Percentiles rank a stretch among this genome's conserved stretches.
Evolutionary conservation across 2,888 invertebrate genomes (phyloP).

Genomic region (Aphidius colemani): DNA sequence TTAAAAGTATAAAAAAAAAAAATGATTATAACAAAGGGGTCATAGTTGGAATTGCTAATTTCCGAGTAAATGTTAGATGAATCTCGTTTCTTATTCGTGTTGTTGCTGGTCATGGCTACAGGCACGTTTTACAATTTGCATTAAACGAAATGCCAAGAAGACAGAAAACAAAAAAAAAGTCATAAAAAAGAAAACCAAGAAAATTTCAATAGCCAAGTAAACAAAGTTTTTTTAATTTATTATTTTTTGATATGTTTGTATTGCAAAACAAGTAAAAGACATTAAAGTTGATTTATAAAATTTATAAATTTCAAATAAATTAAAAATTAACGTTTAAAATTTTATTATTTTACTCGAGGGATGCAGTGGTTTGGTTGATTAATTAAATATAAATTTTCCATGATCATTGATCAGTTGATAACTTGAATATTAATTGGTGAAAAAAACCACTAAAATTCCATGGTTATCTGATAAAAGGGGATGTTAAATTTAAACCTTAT

Average conservation of each 20-base stretch:
- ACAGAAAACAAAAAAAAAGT: conserved; percentile 18
- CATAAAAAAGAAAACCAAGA: neutral
- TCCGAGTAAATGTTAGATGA: conserved; percentile 49
- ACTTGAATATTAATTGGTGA: neutral
- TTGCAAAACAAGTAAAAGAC: conserved; percentile 1
- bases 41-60: conserved; percentile 52
- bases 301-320: too few species aligned
- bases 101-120: conserved; percentile 42
- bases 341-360: too few species aligned
- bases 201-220: neutral
- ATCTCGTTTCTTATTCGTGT: conserved; percentile 36
- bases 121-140: conserved; percentile 38
- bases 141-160: conserved; percentile 30
- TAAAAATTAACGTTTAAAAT: too few species aligned
- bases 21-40: neutral
- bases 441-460: too few species aligned
- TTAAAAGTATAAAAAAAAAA: neutral
- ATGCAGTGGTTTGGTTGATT: too few species aligned
- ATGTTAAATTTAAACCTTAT: too few species aligned
- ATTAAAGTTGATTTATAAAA: too few species aligned
- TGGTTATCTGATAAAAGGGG: too few species aligned
- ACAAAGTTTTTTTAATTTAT: too few species aligned
- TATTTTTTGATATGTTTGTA: too few species aligned
- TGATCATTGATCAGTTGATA: too few species aligned
- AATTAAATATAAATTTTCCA: too few species aligned